Evolutionary conservation across 1,140 invertebrate species (phyloP), one percentile per base, ranked within the genome.

Genomic region (Cherax quadricarinatus): DNA sequence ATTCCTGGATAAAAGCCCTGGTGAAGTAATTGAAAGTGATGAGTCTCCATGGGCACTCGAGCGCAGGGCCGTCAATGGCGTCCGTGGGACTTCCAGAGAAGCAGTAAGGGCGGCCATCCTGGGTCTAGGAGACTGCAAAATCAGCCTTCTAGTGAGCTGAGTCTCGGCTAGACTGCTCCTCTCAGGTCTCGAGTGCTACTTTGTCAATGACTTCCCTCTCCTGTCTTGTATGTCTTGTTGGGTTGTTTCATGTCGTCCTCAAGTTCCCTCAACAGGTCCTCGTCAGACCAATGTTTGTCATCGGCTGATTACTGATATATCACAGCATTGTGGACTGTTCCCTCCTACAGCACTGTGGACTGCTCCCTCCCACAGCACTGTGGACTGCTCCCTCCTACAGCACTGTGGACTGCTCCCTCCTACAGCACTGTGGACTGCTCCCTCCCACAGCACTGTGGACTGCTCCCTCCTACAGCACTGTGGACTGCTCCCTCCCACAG

Each of bases 1-100:
- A 88, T 81, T 81, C 86, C 78, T 60, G 78, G 78, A 80, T 79
- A 88, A 88, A 88, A 88, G 86, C 75, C 49, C 73, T 41, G 86
- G 51, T 88, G 51, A 88, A 88, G 86, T 88, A 88, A 88, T 88
- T 88, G 86, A 88, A 81, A 88, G 86, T 88, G 86, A 88, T 88
- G 86, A 88, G 86, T 88, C 86, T 88, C 86, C 86, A 88, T 88
- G 86, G 78, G 86, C 60, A 24, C 86, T 88, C 78, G 51, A 88
- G 78, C n/a, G 9, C 86, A 88, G 78, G 78, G 75, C 62, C 21
- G 86, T 79, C 86, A 88, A 62, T 60, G 75, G 75, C 75, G 53
- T 24, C 21, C 53, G 57, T 81, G 57, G 49, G 21, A 30, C 86
- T 62, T 79, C 14, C 24, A 53, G n/a, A 12, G 24, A 5, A 7